These are phyloP conservation scores for Rhinoraja longicauda DNA, from an alignment of 2,797 vertebrate genomes.

Conservation along the genomic window DNA sequence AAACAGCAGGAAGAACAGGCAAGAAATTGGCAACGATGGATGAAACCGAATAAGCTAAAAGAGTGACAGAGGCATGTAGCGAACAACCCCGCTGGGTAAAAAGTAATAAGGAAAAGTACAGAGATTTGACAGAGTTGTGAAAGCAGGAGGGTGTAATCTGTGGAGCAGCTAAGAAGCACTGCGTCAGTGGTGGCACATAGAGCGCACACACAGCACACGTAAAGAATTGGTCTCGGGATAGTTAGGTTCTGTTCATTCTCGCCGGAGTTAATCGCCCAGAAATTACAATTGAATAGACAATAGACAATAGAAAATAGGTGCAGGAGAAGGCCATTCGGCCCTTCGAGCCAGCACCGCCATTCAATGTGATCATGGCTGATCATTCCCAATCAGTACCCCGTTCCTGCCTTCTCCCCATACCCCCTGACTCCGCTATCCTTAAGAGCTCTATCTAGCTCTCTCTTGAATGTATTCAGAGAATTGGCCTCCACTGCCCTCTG, in stretches of 20 bases:
- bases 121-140: background rate
- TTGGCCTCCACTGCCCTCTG: too few relatives aligned
- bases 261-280: background rate
- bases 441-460: too few relatives aligned
- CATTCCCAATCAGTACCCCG: too few relatives aligned
- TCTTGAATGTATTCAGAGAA: too few relatives aligned
- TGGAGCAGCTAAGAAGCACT: background rate
- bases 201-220: background rate
- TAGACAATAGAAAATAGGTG: too few relatives aligned
- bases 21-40: background rate
- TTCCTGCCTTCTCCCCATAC: too few relatives aligned
- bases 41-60: background rate
- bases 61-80: background rate
- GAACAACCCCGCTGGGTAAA: background rate
- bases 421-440: too few relatives aligned
- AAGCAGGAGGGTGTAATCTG: background rate
- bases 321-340: too few relatives aligned
- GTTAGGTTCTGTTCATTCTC: background rate
- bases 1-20: constrained; percentile 4
- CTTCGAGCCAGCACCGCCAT: too few relatives aligned
- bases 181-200: background rate
- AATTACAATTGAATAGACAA: too few relatives aligned
- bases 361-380: too few relatives aligned
- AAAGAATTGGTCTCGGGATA: background rate
- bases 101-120: background rate